Evolutionary conservation across 1,140 invertebrate genomes (phyloP), one percentile per base, ranked within the genome.

Genomic region (Cydia pomonella): DNA sequence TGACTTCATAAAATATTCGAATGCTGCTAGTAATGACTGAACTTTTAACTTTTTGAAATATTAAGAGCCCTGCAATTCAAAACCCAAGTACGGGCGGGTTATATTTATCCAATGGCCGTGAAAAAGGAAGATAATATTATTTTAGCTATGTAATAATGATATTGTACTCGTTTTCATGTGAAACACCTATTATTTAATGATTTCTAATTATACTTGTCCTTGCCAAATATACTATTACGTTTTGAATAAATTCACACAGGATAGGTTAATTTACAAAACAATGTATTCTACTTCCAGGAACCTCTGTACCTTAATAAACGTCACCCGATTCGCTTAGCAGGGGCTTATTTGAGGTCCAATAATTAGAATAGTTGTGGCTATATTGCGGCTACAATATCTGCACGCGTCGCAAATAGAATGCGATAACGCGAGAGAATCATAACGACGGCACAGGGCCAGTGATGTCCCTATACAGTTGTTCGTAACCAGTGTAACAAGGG

Each of bases 221-320:
- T 38, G 10, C 9, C 41, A 12, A 44, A 16, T 44, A 4, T 44
- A 44, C 12, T 4, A 13, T 13, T 44, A 44, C 12, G 10, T 44
- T 44, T 44, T 16, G 13, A 44, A 44, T 18, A 1, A n/a, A 18
- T 16, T 18, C n/a, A 13, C 16, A n/a, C 47, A 18, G 47, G 10
- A 9, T 1, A n/a, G 3, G 16, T 18, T 50, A 7, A 50, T 50
- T 50, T 18, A n/a, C n/a, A 50, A 44, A 50, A n/a, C n/a, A 50
- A 18, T n/a, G 16, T 50, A 50, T 18, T 50, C n/a, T 50, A 18
- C 6, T n/a, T 50, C 4, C n/a, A 50, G n/a, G 16, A 7, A 50
- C 47, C 47, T 18, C 47, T 50, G 47, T 50, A 50, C 47, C 47
- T 50, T 18, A 50, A 50, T 50, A 50, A 50, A 50, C 47, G 47